Evolutionary conservation across 2,888 invertebrate species (phyloP), one percentile per base, ranked within the genome.

Genomic region (Argyra leucocephala): DNA sequence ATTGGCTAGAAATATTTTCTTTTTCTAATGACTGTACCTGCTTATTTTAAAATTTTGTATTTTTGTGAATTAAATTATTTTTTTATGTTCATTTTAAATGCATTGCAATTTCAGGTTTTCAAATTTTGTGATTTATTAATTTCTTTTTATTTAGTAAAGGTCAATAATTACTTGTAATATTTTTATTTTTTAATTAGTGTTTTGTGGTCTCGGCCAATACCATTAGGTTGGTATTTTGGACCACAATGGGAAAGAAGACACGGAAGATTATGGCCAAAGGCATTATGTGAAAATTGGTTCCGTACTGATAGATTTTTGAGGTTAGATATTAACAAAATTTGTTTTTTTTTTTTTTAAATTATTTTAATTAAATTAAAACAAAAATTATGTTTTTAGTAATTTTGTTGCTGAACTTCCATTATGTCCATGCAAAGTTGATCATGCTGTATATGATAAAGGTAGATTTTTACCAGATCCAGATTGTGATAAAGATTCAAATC

Each of bases 381-480:
- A 58, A 61, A 62, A 62, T 63, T 48, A 12, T 18, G 61, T 66
- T 71, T n/a, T 22, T 65, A 93, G 91, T 79, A 93, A 91, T 80
- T 92, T 94, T 76, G 93, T 91, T 1, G 86, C 89, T 12, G 89
- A 92, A 76, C 81, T 92, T 22, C 87, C 88, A 64, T 84, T 91
- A 61, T 98, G 98, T 72, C 98, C 98, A 0, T 98, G 98, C 76
- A 92, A 88, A 0, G 77, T 96, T 69, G 86, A 91, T 69, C 97
- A 98, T 75, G 97, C 97, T 0, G 76, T 93, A 3, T 82, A 88
- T 64, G 98, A 99, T 77, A 92, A 93, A 78, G 98, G 98, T 6
- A 84, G 96, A 22, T 98, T 86, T 77, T 84, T 94, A 78, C 94
- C 97, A 0, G 94, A 96, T 76, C 86, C 87, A 69, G 88, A 89